Percentiles rank a stretch among this genome's conserved stretches.
Evolutionary conservation across 1,140 invertebrate genomes (phyloP).

Genomic region (Achatina immaculata): DNA sequence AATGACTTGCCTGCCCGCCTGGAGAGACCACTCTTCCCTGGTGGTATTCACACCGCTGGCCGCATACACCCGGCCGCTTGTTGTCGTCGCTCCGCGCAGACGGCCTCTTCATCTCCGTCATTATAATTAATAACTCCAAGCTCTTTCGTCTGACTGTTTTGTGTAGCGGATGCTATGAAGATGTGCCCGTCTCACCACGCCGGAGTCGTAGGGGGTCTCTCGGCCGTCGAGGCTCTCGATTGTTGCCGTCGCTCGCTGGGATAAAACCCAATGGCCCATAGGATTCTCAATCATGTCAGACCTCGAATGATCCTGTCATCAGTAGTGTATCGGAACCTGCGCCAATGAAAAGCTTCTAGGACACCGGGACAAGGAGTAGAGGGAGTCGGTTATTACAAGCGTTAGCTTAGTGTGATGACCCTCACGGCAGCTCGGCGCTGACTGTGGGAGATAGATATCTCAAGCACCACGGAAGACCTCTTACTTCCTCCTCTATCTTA

Average conservation of each 20-base stretch:
- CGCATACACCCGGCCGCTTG: not conserved
- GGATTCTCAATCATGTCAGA: constrained; percentile 7
- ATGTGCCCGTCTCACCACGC: not conserved
- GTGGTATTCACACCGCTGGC: not conserved
- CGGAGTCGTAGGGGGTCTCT: not conserved
- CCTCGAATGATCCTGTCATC: constrained; percentile 20
- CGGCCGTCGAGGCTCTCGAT: not conserved
- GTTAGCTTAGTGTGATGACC: not conserved
- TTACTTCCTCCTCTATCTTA: too few relatives aligned
- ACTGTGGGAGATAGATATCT: not conserved
- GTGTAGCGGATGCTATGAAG: not conserved
- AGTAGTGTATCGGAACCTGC: not conserved
- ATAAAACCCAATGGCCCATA: constrained; percentile 24
- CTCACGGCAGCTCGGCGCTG: not conserved
- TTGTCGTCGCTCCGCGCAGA: not conserved
- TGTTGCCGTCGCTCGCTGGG: not conserved
- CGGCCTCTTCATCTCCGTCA: not conserved
- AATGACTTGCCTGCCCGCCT: constrained; percentile 2
- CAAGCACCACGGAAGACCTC: too few relatives aligned
- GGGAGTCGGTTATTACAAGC: not conserved
- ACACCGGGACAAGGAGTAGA: not conserved
- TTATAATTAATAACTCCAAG: constrained; percentile 4
- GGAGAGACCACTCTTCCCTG: not conserved
- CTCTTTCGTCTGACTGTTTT: constrained; percentile 1
- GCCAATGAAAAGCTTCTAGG: not conserved